Evolutionary conservation across 2,113 vertebrate species (phyloP).

Genomic region (Oreochromis niloticus): DNA sequence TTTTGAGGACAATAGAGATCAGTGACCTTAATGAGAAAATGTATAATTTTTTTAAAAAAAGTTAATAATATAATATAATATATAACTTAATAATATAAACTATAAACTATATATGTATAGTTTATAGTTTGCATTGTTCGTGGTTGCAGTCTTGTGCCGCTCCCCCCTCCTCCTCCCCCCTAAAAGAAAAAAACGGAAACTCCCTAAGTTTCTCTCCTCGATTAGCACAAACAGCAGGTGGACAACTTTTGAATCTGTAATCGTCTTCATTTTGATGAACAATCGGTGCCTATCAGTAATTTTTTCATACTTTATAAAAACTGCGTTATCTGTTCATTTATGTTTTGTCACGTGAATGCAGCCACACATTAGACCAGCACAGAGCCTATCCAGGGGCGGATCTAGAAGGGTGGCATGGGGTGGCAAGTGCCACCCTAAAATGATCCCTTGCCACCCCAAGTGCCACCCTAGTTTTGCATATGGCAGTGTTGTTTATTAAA

Average conservation of each 20-base stretch:
- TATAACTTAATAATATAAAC: background rate
- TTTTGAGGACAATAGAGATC: too few species aligned
- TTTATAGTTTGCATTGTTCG: background rate
- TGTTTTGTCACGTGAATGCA: background rate
- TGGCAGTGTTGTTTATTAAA: too few species aligned
- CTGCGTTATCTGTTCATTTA: background rate
- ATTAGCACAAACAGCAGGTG: background rate
- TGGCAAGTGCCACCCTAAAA: too few species aligned
- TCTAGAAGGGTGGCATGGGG: too few species aligned
- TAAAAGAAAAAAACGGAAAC: background rate
- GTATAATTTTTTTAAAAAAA: background rate
- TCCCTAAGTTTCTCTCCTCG: background rate
- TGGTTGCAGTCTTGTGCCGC: background rate
- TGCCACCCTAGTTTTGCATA: too few species aligned
- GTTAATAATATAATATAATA: background rate
- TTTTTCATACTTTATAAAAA: background rate
- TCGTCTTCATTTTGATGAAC: background rate
- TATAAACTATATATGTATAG: background rate
- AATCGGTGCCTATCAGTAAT: background rate
- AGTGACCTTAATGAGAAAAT: background rate
- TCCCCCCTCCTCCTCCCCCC: background rate
- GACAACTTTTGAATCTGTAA: background rate
- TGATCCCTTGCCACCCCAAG: too few species aligned
- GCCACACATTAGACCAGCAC: background rate
- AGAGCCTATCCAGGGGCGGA: background rate